These are phyloP conservation scores for Podabrus alpinus DNA, from an alignment of 2,888 invertebrate species.

Conservation along the genomic window DNA sequence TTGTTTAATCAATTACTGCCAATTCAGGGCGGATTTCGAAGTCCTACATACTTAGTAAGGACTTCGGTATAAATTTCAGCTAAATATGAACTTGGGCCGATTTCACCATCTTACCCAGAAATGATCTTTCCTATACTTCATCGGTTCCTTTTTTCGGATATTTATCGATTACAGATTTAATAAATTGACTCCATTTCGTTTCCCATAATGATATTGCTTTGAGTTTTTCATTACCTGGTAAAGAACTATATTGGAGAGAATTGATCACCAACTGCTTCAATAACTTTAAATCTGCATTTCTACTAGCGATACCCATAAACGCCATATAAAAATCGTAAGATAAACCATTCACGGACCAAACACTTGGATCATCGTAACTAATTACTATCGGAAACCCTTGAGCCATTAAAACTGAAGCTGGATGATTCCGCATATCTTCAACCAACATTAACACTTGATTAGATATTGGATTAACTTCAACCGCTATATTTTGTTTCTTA, in stretches of 20 bases:
- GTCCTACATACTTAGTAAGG: too few relatives aligned
- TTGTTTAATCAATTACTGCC: too few relatives aligned
- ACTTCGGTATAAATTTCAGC: too few relatives aligned
- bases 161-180: not conserved
- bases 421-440: slow-evolving; percentile 73
- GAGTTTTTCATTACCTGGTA: slow-evolving; percentile 56
- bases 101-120: too few relatives aligned
- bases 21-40: too few relatives aligned
- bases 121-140: too few relatives aligned
- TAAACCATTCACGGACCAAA: slow-evolving; percentile 71
- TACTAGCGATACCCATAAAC: slow-evolving; percentile 71
- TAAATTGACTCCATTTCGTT: slow-evolving; percentile 55
- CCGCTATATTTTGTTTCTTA: slow-evolving; percentile 62
- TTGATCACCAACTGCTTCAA: slow-evolving; percentile 72
- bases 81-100: too few relatives aligned
- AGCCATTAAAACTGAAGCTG: slow-evolving; percentile 65
- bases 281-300: slow-evolving; percentile 65
- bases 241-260: slow-evolving; percentile 68
- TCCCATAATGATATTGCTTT: slow-evolving; percentile 59
- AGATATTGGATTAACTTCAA: slow-evolving; percentile 76
- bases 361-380: slow-evolving; percentile 68
- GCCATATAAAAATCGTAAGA: slow-evolving; percentile 76
- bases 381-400: slow-evolving; percentile 69
- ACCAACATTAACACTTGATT: slow-evolving; percentile 70
- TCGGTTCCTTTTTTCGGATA: too few relatives aligned